Conservation (phyloP, 2,797 vertebrate genomes). For the Falco berigora region DNA sequence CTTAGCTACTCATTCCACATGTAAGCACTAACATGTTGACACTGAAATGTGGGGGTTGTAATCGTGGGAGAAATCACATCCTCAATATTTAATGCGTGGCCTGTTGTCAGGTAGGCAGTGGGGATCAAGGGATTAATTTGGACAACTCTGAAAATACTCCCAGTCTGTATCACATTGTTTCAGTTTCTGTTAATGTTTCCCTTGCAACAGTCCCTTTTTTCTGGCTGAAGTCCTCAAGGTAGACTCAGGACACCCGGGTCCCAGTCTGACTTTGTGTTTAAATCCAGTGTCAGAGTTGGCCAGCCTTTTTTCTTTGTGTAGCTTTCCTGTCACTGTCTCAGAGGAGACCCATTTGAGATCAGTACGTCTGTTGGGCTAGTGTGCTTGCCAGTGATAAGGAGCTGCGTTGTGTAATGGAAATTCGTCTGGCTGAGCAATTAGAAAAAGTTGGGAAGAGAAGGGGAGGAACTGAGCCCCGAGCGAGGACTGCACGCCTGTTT, state of each 20-base stretch:
- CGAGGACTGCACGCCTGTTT: background rate
- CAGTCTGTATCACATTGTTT: background rate
- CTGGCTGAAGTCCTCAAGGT: background rate
- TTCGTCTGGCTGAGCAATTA: background rate
- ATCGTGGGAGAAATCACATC: background rate
- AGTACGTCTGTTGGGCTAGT: background rate
- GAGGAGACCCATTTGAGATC: background rate
- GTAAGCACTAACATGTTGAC: background rate
- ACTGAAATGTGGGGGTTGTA: background rate
- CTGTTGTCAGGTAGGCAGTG: background rate
- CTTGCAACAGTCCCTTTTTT: background rate
- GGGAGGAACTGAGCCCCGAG: background rate
- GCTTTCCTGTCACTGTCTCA: background rate
- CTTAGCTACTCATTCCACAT: background rate
- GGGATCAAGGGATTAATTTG: background rate
- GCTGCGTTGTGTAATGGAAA: background rate
- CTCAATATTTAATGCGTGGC: background rate
- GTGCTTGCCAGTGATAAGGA: slow-evolving; percentile 10
- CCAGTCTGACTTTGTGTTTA: background rate
- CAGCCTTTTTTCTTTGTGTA: background rate
- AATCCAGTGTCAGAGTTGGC: background rate
- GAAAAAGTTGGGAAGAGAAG: background rate
- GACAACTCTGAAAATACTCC: background rate
- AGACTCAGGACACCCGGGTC: background rate
- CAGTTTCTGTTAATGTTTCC: background rate